A percentile compares a stretch with the other conserved stretches of the same genome.
Conservation (phyloP, 2,113 vertebrate genomes). For the Corydoras maculifer region DNA sequence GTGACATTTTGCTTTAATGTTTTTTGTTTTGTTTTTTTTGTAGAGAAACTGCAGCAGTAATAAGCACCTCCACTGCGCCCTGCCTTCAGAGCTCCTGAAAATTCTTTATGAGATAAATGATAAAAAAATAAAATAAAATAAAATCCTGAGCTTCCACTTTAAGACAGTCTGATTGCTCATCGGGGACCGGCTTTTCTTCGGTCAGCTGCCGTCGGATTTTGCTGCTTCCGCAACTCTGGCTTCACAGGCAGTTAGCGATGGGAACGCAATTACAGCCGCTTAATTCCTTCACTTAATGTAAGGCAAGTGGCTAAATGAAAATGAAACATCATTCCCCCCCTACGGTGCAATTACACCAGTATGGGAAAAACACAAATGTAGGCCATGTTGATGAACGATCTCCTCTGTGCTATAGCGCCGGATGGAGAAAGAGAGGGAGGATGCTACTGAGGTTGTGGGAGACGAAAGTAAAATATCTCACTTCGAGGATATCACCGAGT, state of each 20-base stretch:
- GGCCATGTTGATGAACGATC: conserved; percentile 38
- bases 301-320: conserved; percentile 65
- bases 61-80: no score
- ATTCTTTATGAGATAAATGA: no score
- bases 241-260: conserved; percentile 60
- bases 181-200: conserved; percentile 32
- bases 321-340: conserved; percentile 60
- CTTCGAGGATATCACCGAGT: conserved; percentile 4
- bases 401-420: conserved; percentile 1
- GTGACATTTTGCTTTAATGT: no score
- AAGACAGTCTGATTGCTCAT: conserved; percentile 28
- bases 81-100: no score
- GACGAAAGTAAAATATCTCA: conserved; percentile 10
- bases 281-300: conserved; percentile 63
- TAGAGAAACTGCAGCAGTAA: no score
- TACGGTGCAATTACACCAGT: conserved; percentile 55
- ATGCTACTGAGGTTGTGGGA: conserved; percentile 17
- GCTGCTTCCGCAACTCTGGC: conserved; percentile 58
- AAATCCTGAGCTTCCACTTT: conserved; percentile 12
- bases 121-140: conserved; percentile 14
- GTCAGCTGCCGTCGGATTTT: conserved; percentile 39
- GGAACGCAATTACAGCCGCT: conserved; percentile 57
- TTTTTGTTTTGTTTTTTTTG: no score
- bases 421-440: no score
- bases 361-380: conserved; percentile 51